Evolutionary conservation across 2,113 vertebrate genomes (phyloP).

Genomic region (Scomber japonicus): DNA sequence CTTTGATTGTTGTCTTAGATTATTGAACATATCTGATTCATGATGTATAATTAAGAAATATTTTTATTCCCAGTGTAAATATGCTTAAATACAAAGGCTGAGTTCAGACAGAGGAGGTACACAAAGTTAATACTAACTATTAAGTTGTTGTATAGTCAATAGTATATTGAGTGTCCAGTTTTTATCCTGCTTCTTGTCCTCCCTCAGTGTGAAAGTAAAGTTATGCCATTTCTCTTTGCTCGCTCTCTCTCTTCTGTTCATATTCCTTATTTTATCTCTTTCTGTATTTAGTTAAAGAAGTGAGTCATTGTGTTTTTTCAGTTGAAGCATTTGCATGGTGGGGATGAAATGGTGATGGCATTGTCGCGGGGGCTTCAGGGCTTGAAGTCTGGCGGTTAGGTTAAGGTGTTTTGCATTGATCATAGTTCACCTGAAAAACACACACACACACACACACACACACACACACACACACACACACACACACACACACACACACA

Average conservation of each 20-base stretch:
- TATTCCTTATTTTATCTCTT: background rate
- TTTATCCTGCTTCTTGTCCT: too few relatives aligned
- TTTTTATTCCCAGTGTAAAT: too few relatives aligned
- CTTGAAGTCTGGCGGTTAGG: background rate
- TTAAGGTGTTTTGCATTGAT: conserved; percentile 35
- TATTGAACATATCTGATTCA: too few relatives aligned
- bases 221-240: background rate
- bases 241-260: background rate
- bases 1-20: too few relatives aligned
- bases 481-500: background rate
- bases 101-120: too few relatives aligned
- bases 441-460: background rate
- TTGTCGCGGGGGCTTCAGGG: background rate
- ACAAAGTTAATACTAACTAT: too few relatives aligned
- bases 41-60: background rate
- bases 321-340: background rate
- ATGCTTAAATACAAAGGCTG: too few relatives aligned
- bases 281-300: background rate
- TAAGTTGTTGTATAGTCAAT: too few relatives aligned
- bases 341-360: background rate
- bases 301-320: background rate
- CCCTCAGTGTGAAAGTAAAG: background rate
- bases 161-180: too few relatives aligned
- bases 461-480: conserved; percentile 1
- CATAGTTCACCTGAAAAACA: conserved; percentile 42